These are phyloP conservation scores for Papilio aristodemus DNA, from an alignment of 1,140 invertebrate species.

Conservation along the genomic window DNA sequence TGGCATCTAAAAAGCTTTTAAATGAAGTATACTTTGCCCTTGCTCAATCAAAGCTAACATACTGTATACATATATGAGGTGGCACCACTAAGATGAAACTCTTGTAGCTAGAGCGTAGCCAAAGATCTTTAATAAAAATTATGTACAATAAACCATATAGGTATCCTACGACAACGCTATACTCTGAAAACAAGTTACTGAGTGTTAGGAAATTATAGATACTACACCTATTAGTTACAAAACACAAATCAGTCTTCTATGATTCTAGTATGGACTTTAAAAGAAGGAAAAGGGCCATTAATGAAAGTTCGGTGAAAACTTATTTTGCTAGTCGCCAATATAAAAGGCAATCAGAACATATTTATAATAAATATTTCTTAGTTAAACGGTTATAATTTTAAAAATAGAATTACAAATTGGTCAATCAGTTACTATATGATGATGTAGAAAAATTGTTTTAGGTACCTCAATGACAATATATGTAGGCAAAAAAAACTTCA, in stretches of 20 bases:
- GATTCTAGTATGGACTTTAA: neutral
- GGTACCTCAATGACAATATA: too few relatives aligned
- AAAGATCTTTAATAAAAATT: conserved; percentile 30
- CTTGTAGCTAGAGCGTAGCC: conserved; percentile 32
- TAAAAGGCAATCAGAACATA: too few relatives aligned
- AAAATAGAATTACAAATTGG: too few relatives aligned
- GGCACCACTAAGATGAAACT: conserved; percentile 31
- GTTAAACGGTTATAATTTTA: too few relatives aligned
- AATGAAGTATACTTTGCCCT: conserved; percentile 32
- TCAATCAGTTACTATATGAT: too few relatives aligned
- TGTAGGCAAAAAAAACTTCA: too few relatives aligned
- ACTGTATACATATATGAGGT: conserved; percentile 36
- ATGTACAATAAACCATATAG: conserved; percentile 32
- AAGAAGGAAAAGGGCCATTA: too few relatives aligned
- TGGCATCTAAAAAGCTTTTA: conserved; percentile 29
- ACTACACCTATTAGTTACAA: neutral
- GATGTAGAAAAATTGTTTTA: too few relatives aligned
- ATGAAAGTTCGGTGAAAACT: neutral
- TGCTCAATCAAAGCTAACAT: conserved; percentile 30
- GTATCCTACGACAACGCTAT: conserved; percentile 30
- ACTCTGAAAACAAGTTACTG: neutral
- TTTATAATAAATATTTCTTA: too few relatives aligned
- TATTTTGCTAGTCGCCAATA: neutral
- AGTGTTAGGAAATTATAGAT: neutral
- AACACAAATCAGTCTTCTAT: neutral